A percentile compares a stretch with the other conserved stretches of the same genome.
Conservation (phyloP, 2,113 vertebrate species). For the Chiloscyllium plagiosum region DNA sequence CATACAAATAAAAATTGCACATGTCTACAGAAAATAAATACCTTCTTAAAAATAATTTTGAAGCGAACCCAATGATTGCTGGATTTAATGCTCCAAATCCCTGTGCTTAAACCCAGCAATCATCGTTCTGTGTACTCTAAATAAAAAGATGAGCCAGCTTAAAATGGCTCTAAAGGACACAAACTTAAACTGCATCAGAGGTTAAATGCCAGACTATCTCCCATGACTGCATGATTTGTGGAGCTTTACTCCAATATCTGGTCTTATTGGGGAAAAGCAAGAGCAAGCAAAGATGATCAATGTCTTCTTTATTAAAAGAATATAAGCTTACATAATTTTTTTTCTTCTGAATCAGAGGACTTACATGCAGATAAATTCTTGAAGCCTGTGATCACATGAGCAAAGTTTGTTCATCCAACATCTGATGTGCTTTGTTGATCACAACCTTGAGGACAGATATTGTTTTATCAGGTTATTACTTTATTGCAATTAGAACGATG, state of each 20-base stretch:
- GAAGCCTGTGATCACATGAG: background rate
- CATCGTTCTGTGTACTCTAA: slow-evolving; percentile 41
- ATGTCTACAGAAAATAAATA: slow-evolving; percentile 53
- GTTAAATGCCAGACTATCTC: slow-evolving; percentile 32
- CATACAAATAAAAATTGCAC: slow-evolving; percentile 48
- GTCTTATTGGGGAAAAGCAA: slow-evolving; percentile 1
- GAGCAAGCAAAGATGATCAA: background rate
- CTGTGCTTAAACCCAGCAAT: slow-evolving; percentile 45
- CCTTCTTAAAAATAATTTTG: slow-evolving; percentile 45
- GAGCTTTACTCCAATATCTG: slow-evolving; percentile 24
- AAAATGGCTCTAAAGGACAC: slow-evolving; percentile 38
- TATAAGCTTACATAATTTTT: background rate
- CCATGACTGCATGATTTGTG: slow-evolving; percentile 15
- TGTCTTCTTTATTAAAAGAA: background rate
- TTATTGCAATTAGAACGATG: background rate
- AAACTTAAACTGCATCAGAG: slow-evolving; percentile 36
- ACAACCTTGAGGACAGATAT: background rate
- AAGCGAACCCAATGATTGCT: slow-evolving; percentile 49
- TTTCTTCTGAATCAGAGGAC: background rate
- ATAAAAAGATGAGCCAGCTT: slow-evolving; percentile 40
- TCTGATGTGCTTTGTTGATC: background rate
- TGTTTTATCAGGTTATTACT: background rate
- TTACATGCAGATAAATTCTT: background rate
- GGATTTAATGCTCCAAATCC: slow-evolving; percentile 43
- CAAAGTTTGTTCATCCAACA: background rate